Evolutionary conservation across 2,113 vertebrate species (phyloP), one percentile per base, ranked within the genome.

Genomic region (Cynoglossus semilaevis): DNA sequence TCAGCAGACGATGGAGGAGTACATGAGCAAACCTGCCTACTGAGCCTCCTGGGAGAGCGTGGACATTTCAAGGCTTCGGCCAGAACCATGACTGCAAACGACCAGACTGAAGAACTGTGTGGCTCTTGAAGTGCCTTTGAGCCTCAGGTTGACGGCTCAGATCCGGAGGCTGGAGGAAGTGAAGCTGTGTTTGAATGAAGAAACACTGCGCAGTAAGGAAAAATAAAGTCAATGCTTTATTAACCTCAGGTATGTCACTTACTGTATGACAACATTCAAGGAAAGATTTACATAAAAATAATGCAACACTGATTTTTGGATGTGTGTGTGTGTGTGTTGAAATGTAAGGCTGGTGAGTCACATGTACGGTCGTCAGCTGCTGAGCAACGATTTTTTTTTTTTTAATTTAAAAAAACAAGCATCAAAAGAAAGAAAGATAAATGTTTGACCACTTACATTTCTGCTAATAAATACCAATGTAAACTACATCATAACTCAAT

Each of bases 1-100:
- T 85, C 83, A 47, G 13, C 88, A 97, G 96, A 96, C 95, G 1
- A 91, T 97, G 91, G 95, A 96, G 79, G 95, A 98, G 72, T 97
- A 97, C 66, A 90, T 96, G 93, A 94, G 80, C 87, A 97, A 94
- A 52, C 96, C 95, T 43, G 86, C 94, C 5, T 98, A 88, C 85
- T 88, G 86, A 88, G 53, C 63, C 49, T 29, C 22, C 22, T 4
- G 1, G 15, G 18, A 50, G 50, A 60, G 6, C 62, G 54, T 1
- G 2, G 55, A 16, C 15, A 22, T 29, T 34, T 58, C 66, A 47
- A 17, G 17, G 49, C 48, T 34, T 35, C 22, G 51, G 59, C 12
- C 11, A 9, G 41, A 54, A n/a, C n/a, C n/a, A 29, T 29, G 22
- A 29, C 22, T 6, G 22, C 22, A 29, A 6, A 29, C 22, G 22